Percentiles rank a stretch among this genome's conserved stretches.
Evolutionary conservation across 2,113 vertebrate species (phyloP).

Genomic region (Etheostoma spectabile): DNA sequence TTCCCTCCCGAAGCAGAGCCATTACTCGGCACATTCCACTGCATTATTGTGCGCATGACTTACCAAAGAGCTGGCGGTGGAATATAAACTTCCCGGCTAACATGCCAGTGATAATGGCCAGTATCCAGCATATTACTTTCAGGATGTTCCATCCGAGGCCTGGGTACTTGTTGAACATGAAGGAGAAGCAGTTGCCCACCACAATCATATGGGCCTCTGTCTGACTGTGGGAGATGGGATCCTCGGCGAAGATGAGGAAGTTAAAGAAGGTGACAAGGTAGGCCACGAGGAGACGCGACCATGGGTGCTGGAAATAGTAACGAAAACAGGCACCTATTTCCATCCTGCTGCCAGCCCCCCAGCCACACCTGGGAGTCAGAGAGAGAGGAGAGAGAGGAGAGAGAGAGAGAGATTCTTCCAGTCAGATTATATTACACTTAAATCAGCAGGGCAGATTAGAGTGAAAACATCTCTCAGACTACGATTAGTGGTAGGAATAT

Average conservation of each 20-base stretch:
- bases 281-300: conserved; percentile 95
- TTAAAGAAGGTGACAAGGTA: conserved; percentile 99
- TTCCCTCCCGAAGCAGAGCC: conserved; percentile 23
- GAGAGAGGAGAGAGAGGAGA: conserved; percentile 49
- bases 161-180: conserved; percentile 96
- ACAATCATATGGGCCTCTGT: conserved; percentile 96
- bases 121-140: conserved; percentile 94
- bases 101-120: conserved; percentile 92
- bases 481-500: conserved; percentile 62
- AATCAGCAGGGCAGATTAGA: conserved; percentile 58
- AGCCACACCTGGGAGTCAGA: conserved; percentile 79
- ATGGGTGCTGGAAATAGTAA: conserved; percentile 99
- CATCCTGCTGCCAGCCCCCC: conserved; percentile 86
- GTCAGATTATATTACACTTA: conserved; percentile 56
- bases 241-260: conserved; percentile 98
- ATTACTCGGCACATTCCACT: conserved; percentile 63
- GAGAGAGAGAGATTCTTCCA: conserved; percentile 35
- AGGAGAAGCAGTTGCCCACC: conserved; percentile 98
- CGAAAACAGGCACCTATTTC: conserved; percentile 90
- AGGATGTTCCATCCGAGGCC: conserved; percentile 92
- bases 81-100: conserved; percentile 97
- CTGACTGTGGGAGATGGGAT: conserved; percentile 97
- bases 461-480: conserved; percentile 49
- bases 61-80: conserved; percentile 96
- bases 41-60: conserved; percentile 77